Evolutionary conservation across 2,113 vertebrate genomes (phyloP).

Genomic region (Tonatia bakeri): DNA sequence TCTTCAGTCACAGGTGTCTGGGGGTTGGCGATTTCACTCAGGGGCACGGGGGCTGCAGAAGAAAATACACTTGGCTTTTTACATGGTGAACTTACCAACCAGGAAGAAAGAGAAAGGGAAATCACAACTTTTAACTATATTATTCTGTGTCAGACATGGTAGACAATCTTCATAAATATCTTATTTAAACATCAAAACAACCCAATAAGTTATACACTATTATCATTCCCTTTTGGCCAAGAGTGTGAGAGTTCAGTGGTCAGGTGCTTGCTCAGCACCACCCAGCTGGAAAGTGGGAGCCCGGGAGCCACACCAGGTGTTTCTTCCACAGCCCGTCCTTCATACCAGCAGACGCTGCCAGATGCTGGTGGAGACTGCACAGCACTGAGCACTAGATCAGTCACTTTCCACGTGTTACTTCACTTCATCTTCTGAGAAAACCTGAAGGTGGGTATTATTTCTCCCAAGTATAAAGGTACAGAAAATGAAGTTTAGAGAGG

Average conservation of each 20-base stretch:
- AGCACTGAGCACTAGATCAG: background rate
- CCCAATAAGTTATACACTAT: background rate
- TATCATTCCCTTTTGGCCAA: background rate
- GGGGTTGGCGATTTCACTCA: background rate
- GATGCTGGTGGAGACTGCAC: background rate
- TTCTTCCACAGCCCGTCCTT: background rate
- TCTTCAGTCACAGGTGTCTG: background rate
- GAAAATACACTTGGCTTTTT: background rate
- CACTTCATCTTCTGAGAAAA: background rate
- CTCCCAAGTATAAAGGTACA: background rate
- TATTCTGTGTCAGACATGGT: background rate
- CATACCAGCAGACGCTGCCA: background rate
- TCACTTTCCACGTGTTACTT: no score
- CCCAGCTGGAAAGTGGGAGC: background rate
- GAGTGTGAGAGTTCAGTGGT: background rate
- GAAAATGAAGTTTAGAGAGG: background rate
- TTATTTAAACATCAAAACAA: background rate
- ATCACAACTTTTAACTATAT: background rate
- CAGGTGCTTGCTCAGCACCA: background rate
- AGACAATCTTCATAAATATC: background rate
- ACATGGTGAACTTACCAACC: background rate
- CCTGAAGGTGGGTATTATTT: background rate
- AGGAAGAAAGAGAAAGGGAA: background rate
- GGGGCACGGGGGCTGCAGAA: background rate
- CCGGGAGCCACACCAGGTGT: background rate